Evolutionary conservation across 2,797 vertebrate genomes (phyloP).

Genomic region (Clarias pachynema): DNA sequence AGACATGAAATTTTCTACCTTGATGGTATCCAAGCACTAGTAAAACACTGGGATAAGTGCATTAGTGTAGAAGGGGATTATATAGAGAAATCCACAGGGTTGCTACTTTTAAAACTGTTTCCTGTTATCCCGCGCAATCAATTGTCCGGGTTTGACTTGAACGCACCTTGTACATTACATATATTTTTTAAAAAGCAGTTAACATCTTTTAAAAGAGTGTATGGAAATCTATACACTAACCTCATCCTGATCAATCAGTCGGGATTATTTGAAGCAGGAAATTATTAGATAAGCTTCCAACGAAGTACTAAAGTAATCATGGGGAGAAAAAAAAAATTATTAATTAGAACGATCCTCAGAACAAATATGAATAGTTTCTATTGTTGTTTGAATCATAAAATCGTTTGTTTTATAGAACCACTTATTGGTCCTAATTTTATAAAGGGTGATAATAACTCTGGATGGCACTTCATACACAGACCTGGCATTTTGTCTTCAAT

Average conservation of each 20-base stretch:
- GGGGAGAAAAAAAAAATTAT: background rate
- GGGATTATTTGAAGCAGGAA: background rate
- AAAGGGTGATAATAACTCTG: background rate
- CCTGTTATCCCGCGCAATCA: no score
- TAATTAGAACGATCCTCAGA: background rate
- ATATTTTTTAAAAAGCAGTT: no score
- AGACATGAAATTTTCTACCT: no score
- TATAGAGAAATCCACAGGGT: no score
- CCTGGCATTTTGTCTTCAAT: constrained; percentile 5
- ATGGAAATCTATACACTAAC: no score
- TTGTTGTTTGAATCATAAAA: background rate
- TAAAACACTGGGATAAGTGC: no score
- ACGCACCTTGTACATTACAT: no score
- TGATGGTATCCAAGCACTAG: no score
- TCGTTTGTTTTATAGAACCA: background rate
- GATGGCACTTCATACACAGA: background rate
- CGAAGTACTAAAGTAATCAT: background rate
- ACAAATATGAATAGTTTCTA: background rate
- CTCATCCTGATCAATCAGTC: background rate
- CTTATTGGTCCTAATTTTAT: background rate
- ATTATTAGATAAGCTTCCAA: background rate
- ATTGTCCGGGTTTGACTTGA: no score
- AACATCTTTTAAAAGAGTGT: no score
- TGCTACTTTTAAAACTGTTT: no score
- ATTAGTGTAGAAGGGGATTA: no score